Conservation (phyloP, 2,888 invertebrate genomes). For the Orthosia gothica region DNA sequence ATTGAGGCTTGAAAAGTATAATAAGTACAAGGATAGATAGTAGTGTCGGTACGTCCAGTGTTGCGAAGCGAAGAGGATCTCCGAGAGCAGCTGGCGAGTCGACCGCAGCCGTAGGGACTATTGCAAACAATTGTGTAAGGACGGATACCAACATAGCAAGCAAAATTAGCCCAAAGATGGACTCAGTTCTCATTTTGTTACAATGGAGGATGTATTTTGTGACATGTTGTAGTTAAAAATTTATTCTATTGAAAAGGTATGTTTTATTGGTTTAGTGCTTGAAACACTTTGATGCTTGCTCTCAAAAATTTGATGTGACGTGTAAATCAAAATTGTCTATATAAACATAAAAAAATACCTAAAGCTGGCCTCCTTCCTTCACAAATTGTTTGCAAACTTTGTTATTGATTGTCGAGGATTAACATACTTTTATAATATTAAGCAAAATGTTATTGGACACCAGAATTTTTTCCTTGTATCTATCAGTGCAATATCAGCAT, state of each 20-base stretch:
- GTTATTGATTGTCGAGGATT: constrained; percentile 72
- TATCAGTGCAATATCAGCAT: constrained; percentile 50
- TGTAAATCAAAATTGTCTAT: constrained; percentile 80
- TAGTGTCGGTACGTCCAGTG: constrained; percentile 76
- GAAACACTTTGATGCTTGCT: constrained; percentile 87
- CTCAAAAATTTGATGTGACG: constrained; percentile 78
- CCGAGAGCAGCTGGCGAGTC: constrained; percentile 71
- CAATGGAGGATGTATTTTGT: constrained; percentile 85
- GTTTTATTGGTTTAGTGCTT: constrained; percentile 90
- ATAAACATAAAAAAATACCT: constrained; percentile 78
- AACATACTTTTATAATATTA: constrained; percentile 58
- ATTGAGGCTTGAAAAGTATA: constrained; percentile 72
- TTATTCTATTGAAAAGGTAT: constrained; percentile 89
- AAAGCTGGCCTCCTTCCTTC: constrained; percentile 95
- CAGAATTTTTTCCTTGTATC: constrained; percentile 39
- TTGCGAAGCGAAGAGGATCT: constrained; percentile 76
- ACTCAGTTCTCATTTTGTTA: constrained; percentile 77
- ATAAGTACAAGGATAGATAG: constrained; percentile 73
- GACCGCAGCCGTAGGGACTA: constrained; percentile 74
- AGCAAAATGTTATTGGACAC: constrained; percentile 44
- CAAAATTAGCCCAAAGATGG: constrained; percentile 81
- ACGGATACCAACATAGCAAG: constrained; percentile 89
- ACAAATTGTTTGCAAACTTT: constrained; percentile 97
- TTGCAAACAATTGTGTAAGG: constrained; percentile 92
- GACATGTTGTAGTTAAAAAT: constrained; percentile 91